phyloP scores from a whole-genome alignment of 1,140 invertebrate species.

The Streblospio benedicti region DNA sequence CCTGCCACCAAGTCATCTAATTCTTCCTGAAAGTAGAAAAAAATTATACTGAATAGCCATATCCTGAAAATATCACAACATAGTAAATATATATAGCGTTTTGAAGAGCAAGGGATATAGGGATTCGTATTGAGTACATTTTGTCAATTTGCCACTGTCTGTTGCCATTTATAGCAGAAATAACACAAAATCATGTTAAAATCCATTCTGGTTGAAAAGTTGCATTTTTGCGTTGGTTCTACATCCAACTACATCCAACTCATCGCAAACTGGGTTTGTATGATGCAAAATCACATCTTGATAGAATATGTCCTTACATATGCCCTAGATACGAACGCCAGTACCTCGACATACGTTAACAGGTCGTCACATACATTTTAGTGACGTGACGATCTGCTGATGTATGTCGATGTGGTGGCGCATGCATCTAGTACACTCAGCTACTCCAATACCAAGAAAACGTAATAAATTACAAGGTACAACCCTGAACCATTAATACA shows the following conservation, averaged over 20 bases:
- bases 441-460: no score
- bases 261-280: no score
- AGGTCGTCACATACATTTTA: no score
- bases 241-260: background rate
- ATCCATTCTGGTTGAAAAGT: background rate
- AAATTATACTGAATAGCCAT: background rate
- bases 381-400: no score
- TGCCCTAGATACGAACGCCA: no score
- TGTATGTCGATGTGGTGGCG: no score
- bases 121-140: background rate
- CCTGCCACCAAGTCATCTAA: constrained; percentile 81
- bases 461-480: no score
- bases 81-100: background rate
- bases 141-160: background rate
- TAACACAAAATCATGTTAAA: background rate
- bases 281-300: no score
- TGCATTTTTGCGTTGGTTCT: background rate
- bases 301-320: no score
- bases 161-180: background rate
- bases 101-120: background rate
- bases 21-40: constrained; percentile 53
- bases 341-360: no score
- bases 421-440: no score
- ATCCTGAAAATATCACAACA: background rate
- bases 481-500: no score